phyloP scores from a whole-genome alignment of 2,888 invertebrate species.

The Hyalella azteca region DNA sequence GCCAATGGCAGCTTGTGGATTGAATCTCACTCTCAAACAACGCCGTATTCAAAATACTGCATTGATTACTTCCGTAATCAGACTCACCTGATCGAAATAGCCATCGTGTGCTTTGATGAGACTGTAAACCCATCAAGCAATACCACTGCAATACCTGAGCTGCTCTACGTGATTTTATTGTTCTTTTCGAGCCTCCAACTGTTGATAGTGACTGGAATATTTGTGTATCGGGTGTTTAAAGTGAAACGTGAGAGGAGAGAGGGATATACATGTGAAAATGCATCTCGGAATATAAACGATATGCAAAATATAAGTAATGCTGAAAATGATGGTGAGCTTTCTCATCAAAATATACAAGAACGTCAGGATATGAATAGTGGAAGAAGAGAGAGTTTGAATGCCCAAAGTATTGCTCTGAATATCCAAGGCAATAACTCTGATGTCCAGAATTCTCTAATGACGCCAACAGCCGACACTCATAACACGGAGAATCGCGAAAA shows the following conservation, averaged over 20 bases:
- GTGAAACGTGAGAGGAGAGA: not conserved
- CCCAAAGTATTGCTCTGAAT: too few species aligned
- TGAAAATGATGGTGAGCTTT: too few species aligned
- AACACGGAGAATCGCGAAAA: too few species aligned
- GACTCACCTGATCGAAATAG: not conserved
- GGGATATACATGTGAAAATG: not conserved
- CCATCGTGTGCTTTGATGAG: constrained; percentile 8
- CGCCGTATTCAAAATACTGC: not conserved
- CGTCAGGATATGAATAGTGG: too few species aligned
- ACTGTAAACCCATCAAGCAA: too few species aligned
- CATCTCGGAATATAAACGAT: too few species aligned
- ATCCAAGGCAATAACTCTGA: too few species aligned
- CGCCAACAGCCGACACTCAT: too few species aligned
- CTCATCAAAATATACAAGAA: too few species aligned
- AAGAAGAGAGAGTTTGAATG: too few species aligned
- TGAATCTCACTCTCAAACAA: not conserved
- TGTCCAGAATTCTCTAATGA: too few species aligned
- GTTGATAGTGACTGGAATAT: not conserved
- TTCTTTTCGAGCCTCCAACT: not conserved
- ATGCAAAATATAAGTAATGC: too few species aligned
- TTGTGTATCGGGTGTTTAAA: not conserved
- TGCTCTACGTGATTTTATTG: not conserved
- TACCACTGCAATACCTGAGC: not conserved
- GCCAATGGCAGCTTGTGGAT: not conserved
- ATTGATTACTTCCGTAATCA: constrained; percentile 24